Evolutionary conservation across 2,888 invertebrate species (phyloP).

Genomic region (Ormyrus pomaceus): DNA sequence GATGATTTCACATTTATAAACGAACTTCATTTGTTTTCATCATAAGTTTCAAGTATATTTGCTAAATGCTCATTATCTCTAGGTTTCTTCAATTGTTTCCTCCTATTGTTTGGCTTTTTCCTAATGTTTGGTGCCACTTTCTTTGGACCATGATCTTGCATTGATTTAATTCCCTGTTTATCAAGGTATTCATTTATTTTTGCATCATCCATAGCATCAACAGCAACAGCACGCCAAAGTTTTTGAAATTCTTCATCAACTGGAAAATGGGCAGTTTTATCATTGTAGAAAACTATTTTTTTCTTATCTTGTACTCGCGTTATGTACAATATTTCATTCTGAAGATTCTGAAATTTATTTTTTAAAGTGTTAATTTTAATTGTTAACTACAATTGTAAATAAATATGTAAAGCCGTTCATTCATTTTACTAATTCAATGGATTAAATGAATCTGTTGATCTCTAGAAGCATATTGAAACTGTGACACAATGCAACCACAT

Average conservation of each 20-base stretch:
- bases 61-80: conserved; percentile 98
- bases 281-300: conserved; percentile 96
- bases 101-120: conserved; percentile 88
- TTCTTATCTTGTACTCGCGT: conserved; percentile 94
- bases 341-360: conserved; percentile 75
- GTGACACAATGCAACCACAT: too few relatives aligned
- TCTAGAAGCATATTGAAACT: too few relatives aligned
- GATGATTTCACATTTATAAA: conserved; percentile 1
- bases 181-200: conserved; percentile 99
- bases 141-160: conserved; percentile 96
- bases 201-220: conserved; percentile 98
- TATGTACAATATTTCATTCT: conserved; percentile 90
- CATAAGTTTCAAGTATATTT: conserved; percentile 94
- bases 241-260: conserved; percentile 98
- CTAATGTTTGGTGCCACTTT: conserved; percentile 88
- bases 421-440: too few relatives aligned
- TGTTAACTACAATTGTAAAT: too few relatives aligned
- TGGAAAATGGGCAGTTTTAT: conserved; percentile 88
- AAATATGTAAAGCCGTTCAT: too few relatives aligned
- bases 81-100: conserved; percentile 90
- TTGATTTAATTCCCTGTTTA: conserved; percentile 96
- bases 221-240: conserved; percentile 95
- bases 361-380: not conserved
- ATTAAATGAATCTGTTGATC: too few relatives aligned
- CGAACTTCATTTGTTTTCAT: conserved; percentile 79